Percentiles rank a stretch among this genome's conserved stretches.
Conservation (phyloP, 2,797 vertebrate species). For the Eulemur mongoz region DNA sequence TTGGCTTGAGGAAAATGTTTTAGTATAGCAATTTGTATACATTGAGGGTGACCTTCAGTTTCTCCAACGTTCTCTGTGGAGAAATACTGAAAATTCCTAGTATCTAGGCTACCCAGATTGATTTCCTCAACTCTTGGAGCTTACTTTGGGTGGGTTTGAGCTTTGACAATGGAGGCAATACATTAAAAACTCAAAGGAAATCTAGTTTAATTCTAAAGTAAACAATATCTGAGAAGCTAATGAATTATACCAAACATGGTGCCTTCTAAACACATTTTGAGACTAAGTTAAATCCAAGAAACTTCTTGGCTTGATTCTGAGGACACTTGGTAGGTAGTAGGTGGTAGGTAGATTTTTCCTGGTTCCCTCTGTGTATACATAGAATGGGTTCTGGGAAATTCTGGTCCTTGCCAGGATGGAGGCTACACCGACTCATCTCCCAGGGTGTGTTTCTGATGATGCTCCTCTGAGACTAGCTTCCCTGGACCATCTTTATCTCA, state of each 20-base stretch:
- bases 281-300: background rate
- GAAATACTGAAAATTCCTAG: conserved; percentile 20
- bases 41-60: background rate
- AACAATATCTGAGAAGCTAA: background rate
- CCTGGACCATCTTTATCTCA: background rate
- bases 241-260: background rate
- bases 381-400: background rate
- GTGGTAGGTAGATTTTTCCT: background rate
- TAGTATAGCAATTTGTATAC: background rate
- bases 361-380: background rate
- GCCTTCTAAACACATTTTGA: conserved; percentile 8
- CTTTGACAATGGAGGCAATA: background rate
- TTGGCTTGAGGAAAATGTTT: background rate
- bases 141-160: background rate
- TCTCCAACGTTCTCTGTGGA: background rate
- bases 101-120: background rate
- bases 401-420: background rate
- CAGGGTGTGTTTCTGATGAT: background rate
- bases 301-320: background rate
- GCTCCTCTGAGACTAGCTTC: background rate
- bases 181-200: background rate
- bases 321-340: background rate
- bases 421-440: background rate
- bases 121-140: background rate
- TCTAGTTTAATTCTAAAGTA: conserved; percentile 14